Evolutionary conservation across 2,888 invertebrate species (phyloP).

Genomic region (Athalia cordata): DNA sequence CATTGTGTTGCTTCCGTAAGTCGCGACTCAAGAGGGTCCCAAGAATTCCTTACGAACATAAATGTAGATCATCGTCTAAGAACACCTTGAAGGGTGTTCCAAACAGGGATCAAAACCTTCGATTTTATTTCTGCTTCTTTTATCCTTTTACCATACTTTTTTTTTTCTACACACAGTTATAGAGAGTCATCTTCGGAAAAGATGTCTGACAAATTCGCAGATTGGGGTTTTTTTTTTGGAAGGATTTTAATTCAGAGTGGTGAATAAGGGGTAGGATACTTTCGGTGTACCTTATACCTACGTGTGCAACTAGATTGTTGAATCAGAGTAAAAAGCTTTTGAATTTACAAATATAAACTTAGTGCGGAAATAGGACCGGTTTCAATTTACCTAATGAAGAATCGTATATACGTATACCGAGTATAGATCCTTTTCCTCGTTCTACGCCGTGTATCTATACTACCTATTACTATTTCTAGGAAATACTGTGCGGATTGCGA

Average conservation of each 20-base stretch:
- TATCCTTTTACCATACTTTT: not conserved
- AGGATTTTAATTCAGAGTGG: constrained; percentile 7
- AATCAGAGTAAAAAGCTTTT: constrained; percentile 42
- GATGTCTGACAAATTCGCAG: not conserved
- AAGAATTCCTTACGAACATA: not conserved
- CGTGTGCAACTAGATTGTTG: not conserved
- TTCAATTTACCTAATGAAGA: constrained; percentile 41
- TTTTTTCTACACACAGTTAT: too few species aligned
- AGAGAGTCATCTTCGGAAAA: not conserved
- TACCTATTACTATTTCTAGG: too few species aligned
- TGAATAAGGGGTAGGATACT: not conserved
- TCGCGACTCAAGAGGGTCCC: not conserved
- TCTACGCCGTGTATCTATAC: too few species aligned
- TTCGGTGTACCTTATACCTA: too few species aligned
- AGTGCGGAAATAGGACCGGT: not conserved
- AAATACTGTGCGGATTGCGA: not conserved
- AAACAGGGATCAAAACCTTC: not conserved
- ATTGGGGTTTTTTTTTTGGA: not conserved
- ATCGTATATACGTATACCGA: not conserved
- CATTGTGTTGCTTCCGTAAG: constrained; percentile 34
- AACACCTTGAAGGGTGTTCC: too few species aligned
- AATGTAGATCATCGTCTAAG: too few species aligned
- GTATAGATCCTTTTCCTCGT: too few species aligned
- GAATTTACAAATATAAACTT: constrained; percentile 37
- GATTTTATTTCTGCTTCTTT: not conserved